A percentile compares a stretch with the other conserved stretches of the same genome.
Conservation (phyloP, 2,797 vertebrate genomes). For the Siniperca scherzeri region DNA sequence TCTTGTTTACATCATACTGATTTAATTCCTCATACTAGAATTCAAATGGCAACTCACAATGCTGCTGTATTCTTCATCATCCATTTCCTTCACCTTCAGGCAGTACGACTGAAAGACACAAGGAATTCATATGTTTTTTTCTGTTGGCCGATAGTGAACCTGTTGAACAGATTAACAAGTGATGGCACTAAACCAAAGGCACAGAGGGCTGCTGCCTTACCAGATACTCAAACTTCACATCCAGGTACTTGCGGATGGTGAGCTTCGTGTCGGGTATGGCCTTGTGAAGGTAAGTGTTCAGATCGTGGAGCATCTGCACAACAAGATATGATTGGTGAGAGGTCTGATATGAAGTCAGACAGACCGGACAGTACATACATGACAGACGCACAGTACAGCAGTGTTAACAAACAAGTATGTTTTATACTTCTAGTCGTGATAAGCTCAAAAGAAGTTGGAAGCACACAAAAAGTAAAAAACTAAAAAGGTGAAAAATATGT, state of each 20-base stretch:
- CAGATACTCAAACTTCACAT: constrained; percentile 99
- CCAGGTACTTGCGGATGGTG: constrained; percentile 99
- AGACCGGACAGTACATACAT: too few species aligned
- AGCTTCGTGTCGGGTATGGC: constrained; percentile 98
- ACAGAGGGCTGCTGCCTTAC: constrained; percentile 78
- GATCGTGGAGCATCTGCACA: constrained; percentile 95
- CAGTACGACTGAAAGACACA: constrained; percentile 93
- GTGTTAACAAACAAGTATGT: neutral
- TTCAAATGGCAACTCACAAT: constrained; percentile 88
- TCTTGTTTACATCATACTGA: neutral
- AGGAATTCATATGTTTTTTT: neutral
- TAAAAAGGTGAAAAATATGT: neutral
- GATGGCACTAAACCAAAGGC: neutral
- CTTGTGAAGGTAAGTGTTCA: constrained; percentile 98
- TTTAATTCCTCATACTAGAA: neutral
- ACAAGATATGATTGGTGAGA: neutral
- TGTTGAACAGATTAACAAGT: neutral
- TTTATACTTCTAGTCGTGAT: neutral
- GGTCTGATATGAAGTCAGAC: neutral
- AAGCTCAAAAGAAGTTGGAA: too few species aligned
- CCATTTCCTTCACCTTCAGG: constrained; percentile 99
- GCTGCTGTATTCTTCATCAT: constrained; percentile 98
- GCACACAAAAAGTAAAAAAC: too few species aligned
- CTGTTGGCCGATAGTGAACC: neutral
- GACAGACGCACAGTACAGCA: neutral